phyloP scores from a whole-genome alignment of 2,888 invertebrate genomes.

The Metallyticus violacea region DNA sequence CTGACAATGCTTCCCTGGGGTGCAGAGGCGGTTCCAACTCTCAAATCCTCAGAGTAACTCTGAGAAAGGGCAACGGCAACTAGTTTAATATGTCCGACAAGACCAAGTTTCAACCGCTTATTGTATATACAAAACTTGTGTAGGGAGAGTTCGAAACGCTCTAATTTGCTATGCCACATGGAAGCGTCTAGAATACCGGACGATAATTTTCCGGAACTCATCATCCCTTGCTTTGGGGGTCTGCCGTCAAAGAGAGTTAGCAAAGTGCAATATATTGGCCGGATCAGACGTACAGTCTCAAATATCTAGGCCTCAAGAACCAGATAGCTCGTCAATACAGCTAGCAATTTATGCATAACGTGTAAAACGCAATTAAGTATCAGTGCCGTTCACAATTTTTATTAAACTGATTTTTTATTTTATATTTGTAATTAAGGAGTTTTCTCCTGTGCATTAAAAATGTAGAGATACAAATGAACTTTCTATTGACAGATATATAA shows the following conservation, averaged over 20 bases:
- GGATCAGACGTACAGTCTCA: background rate
- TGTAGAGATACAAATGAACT: no score
- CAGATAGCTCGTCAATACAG: background rate
- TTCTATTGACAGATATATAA: no score
- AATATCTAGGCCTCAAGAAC: background rate
- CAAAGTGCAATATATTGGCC: background rate
- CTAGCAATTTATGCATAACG: background rate
- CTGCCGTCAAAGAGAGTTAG: background rate
- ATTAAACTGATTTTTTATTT: no score
- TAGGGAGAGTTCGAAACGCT: background rate
- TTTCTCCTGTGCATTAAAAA: no score
- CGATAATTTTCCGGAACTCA: background rate
- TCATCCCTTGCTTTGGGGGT: background rate
- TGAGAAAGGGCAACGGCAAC: background rate
- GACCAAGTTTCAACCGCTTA: background rate
- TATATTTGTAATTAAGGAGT: no score
- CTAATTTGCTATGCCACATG: background rate
- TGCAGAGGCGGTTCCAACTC: background rate
- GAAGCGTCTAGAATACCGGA: background rate
- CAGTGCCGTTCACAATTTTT: no score
- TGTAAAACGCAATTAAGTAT: no score
- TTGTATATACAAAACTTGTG: background rate
- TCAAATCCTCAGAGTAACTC: background rate
- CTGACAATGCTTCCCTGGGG: background rate
- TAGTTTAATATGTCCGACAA: background rate